Base-by-base conservation (phyloP, 2,888 invertebrate species). In the Agrypnus murinus region DNA sequence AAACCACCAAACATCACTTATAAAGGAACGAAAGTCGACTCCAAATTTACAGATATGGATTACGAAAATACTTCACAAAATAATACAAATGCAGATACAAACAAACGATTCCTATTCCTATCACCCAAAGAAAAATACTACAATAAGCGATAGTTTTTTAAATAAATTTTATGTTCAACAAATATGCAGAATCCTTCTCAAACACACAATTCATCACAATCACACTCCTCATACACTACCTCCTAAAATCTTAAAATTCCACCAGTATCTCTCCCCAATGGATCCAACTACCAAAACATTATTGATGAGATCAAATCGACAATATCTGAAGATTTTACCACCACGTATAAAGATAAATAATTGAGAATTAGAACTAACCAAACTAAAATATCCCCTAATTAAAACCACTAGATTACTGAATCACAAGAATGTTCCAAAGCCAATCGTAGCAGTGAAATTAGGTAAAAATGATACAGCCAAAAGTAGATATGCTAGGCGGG, bases 141-240 rank as follows among this genome's bases (percentile, higher is more conserved):
- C 12, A 15, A 46, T 17, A 46, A 46, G 19, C 46, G 46, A 4
- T 46, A 15, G 4, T n/a, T 46, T 2, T 46, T 46, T 46, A 46
- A 46, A 46, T 46, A 12, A 46, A 46, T 46, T 46, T 19, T 15
- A 46, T n/a, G 17, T 17, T 15, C 46, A 15, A n/a, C 46, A 46
- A 46, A 46, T 4, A 17, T 15, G 15, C 46, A 46, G 15, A 46
- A 5, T 17, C 10, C 46, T 4, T 46, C 46, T 10, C 46, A 10
- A 15, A n/a, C 15, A 17, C 17, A 46, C 3, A 46, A 5, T 46
- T 17, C 15, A 36, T 36, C 7, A 46, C n/a, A 5, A 46, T 14
- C 15, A 46, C 3, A 46, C 46, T 15, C 9, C 10, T 15, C 12
- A 46, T 10, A 46, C n/a, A n/a, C n/a, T n/a, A n/a, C n/a, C n/a